phyloP scores from a whole-genome alignment of 2,113 vertebrate genomes.

The Beaufortia kweichowensis region DNA sequence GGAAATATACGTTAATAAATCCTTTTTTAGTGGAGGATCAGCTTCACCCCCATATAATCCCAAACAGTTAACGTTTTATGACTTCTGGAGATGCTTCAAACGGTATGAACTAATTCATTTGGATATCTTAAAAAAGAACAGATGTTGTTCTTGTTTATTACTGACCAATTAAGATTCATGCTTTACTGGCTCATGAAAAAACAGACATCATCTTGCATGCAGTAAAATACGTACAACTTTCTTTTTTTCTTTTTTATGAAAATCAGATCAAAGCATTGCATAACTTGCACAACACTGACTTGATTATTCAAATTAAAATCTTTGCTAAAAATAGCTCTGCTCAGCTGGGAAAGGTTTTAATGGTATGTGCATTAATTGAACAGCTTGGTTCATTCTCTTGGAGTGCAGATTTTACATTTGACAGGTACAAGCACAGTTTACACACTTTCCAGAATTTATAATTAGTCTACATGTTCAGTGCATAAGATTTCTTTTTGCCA shows the following conservation, averaged over 20 bases:
- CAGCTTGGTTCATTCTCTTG: neutral
- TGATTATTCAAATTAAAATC: conserved; percentile 63
- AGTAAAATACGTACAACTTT: neutral
- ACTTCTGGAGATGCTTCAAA: neutral
- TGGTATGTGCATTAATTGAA: conserved; percentile 11
- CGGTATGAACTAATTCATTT: neutral
- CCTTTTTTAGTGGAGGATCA: neutral
- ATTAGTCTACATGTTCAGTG: neutral
- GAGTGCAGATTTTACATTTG: neutral
- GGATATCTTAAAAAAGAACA: neutral
- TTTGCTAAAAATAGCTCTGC: conserved; percentile 51
- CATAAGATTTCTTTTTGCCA: neutral
- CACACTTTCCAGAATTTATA: neutral
- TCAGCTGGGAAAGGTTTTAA: conserved; percentile 18
- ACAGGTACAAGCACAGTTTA: neutral
- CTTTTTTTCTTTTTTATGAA: neutral
- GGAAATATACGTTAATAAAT: no score
- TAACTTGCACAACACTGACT: conserved; percentile 61
- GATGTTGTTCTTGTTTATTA: neutral
- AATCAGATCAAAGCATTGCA: conserved; percentile 63
- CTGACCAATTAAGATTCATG: conserved; percentile 1
- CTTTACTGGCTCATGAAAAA: neutral
- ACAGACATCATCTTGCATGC: neutral
- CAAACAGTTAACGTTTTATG: neutral
- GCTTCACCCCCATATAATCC: neutral